Evolutionary conservation across 2,113 vertebrate genomes (phyloP).

Genomic region (Synodontis membranacea): DNA sequence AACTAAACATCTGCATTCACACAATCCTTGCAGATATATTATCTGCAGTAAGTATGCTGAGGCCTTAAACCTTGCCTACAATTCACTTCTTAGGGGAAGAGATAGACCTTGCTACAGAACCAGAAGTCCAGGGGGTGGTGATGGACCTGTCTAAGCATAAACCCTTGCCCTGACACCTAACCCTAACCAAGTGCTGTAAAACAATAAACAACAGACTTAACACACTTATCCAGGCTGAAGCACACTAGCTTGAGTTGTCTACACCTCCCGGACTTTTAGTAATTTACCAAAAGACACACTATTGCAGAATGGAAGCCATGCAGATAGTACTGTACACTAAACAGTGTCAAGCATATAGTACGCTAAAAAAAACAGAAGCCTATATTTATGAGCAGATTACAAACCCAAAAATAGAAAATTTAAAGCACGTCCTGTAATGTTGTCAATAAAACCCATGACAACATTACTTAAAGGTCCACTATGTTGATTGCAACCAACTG

Average conservation of each 20-base stretch:
- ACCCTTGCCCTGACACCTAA: no score
- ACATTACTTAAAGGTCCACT: no score
- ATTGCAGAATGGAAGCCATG: no score
- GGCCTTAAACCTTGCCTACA: neutral
- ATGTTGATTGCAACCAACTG: no score
- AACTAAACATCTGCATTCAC: neutral
- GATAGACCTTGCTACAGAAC: neutral
- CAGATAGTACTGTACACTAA: no score
- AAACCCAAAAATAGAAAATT: no score
- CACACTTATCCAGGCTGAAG: neutral
- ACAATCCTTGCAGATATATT: neutral
- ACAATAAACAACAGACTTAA: neutral
- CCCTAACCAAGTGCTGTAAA: neutral
- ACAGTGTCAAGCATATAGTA: no score
- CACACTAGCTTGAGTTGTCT: neutral
- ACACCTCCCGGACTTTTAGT: constrained; percentile 25
- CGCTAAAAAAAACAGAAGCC: no score
- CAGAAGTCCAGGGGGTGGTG: neutral
- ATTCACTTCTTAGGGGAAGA: neutral
- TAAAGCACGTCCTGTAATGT: no score
- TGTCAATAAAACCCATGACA: neutral
- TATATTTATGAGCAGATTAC: no score
- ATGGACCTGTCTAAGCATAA: neutral
- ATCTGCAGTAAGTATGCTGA: neutral
- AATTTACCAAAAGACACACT: neutral